Evolutionary conservation across 2,888 invertebrate genomes (phyloP).

Genomic region (Aquatica leii): DNA sequence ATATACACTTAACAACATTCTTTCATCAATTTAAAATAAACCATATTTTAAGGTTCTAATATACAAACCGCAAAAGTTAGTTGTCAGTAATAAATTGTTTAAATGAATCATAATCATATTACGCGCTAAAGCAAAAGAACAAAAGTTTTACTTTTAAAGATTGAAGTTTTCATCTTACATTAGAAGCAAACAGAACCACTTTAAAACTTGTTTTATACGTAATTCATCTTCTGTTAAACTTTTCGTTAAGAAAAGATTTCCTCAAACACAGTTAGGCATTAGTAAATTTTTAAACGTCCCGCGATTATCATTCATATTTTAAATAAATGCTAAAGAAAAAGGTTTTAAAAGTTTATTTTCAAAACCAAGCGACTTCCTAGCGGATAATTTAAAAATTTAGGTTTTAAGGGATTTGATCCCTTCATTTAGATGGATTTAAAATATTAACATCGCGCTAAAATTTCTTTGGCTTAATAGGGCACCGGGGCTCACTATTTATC

Average conservation of each 20-base stretch:
- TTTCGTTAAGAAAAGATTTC: slow-evolving; percentile 1
- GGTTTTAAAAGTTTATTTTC: slow-evolving; percentile 16
- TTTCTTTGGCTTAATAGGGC: not conserved
- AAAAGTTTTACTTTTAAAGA: not conserved
- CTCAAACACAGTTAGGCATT: slow-evolving; percentile 1
- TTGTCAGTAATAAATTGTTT: not conserved
- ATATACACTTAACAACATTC: no score
- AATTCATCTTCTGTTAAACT: not conserved
- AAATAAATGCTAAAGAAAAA: slow-evolving; percentile 1
- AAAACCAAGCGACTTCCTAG: not conserved
- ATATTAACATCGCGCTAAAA: slow-evolving; percentile 8
- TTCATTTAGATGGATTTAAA: slow-evolving; percentile 8
- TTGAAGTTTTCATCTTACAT: not conserved
- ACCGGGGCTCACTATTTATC: not conserved
- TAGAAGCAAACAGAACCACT: not conserved
- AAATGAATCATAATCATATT: slow-evolving; percentile 4
- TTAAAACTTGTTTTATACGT: slow-evolving; percentile 3
- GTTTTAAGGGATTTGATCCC: slow-evolving; percentile 12
- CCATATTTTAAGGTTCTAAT: no score
- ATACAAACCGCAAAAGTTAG: not conserved
- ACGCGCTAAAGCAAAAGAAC: not conserved
- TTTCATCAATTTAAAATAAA: no score
- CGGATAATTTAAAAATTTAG: slow-evolving; percentile 12
- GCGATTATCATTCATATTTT: slow-evolving; percentile 13
- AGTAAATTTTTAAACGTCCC: slow-evolving; percentile 7